Conservation (phyloP, 2,888 invertebrate species). For the Hemicrepidius hirtus region DNA sequence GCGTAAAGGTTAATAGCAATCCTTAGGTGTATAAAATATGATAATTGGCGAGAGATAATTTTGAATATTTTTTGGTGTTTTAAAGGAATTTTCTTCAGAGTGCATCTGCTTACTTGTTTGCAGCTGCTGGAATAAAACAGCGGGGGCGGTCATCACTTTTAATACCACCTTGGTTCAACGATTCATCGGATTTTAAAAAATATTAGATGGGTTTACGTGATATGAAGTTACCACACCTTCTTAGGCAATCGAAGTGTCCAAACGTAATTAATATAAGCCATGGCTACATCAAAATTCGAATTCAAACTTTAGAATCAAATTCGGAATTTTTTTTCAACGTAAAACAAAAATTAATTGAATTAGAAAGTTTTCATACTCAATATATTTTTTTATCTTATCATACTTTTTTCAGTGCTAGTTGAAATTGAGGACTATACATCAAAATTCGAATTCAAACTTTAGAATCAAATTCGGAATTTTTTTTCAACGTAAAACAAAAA, state of each 20-base stretch:
- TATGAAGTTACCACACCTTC: constrained; percentile 27
- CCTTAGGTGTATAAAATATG: constrained; percentile 27
- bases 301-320: no score
- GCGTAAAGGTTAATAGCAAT: constrained; percentile 16
- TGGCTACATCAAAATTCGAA: no score
- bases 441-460: no score
- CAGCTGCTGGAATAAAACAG: constrained; percentile 46
- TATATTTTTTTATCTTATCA: no score
- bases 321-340: no score
- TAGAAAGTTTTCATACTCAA: no score
- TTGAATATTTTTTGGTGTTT: constrained; percentile 15
- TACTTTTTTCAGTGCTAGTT: no score
- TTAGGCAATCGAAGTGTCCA: not conserved
- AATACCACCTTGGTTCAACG: constrained; percentile 31
- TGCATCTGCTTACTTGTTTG: constrained; percentile 29
- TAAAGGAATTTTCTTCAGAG: constrained; percentile 16
- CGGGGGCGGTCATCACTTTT: constrained; percentile 52
- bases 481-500: no score
- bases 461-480: no score
- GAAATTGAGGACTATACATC: no score
- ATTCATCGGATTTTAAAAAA: constrained; percentile 25
- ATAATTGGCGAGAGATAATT: constrained; percentile 28
- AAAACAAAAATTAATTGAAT: no score
- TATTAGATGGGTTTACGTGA: constrained; percentile 30
- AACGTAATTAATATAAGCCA: constrained; percentile 7